Conservation (phyloP, 2,888 invertebrate genomes). For the Lasioglossum oenotherae region DNA sequence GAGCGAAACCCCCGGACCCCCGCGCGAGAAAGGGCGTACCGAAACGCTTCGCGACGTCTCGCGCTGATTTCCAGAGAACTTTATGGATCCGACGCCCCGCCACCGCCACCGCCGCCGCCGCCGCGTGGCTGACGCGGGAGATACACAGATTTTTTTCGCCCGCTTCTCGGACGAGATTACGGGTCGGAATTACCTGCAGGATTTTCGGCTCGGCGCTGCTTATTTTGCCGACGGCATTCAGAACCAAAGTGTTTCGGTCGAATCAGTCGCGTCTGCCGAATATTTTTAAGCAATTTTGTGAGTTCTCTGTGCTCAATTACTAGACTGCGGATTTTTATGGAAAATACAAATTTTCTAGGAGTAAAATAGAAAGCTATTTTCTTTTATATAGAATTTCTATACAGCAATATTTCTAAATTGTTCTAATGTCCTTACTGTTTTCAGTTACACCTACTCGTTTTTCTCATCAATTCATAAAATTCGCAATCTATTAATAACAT, state of each 20-base stretch:
- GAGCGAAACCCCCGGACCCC: neutral
- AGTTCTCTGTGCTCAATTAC: too few relatives aligned
- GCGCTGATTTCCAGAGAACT: slow-evolving; percentile 5
- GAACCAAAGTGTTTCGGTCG: neutral
- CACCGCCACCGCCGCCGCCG: neutral
- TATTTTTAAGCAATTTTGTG: too few relatives aligned
- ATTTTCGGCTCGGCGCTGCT: neutral
- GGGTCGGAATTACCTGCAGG: neutral
- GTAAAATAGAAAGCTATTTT: too few relatives aligned
- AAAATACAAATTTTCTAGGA: too few relatives aligned
- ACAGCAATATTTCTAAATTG: too few relatives aligned
- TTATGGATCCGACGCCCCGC: neutral
- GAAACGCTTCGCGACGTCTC: neutral
- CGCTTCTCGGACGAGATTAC: neutral
- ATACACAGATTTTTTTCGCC: neutral
- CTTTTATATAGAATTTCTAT: too few relatives aligned
- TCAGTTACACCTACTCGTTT: too few relatives aligned
- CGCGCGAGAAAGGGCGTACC: neutral
- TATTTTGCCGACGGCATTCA: neutral
- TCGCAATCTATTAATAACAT: too few relatives aligned
- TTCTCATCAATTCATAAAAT: too few relatives aligned
- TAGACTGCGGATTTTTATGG: too few relatives aligned
- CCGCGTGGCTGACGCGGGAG: neutral
- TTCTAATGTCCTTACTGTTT: too few relatives aligned
- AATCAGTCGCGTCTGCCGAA: too few relatives aligned